Evolutionary conservation across 2,888 invertebrate genomes (phyloP).

Genomic region (Drosophila leonis): DNA sequence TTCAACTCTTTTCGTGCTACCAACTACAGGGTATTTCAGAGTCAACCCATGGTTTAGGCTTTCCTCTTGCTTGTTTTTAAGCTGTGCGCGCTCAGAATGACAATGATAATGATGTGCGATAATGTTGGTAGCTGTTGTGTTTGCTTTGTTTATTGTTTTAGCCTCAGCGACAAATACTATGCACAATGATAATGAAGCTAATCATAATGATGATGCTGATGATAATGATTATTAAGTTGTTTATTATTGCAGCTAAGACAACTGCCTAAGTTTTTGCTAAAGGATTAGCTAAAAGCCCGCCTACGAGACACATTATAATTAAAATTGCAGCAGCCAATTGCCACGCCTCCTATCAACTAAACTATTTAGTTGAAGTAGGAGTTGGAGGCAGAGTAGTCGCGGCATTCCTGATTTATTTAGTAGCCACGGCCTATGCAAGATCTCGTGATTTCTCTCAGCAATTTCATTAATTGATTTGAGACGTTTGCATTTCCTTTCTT

Average conservation of each 20-base stretch:
- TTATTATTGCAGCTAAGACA: slow-evolving; percentile 44
- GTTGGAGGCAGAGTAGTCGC: no score
- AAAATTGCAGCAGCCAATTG: slow-evolving; percentile 53
- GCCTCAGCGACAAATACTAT: slow-evolving; percentile 38
- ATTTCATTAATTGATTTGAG: slow-evolving; percentile 68
- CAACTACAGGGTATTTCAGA: slow-evolving; percentile 21
- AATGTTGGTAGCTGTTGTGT: slow-evolving; percentile 69
- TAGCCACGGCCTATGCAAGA: slow-evolving; percentile 35
- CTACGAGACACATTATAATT: slow-evolving; percentile 38
- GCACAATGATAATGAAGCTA: slow-evolving; percentile 29
- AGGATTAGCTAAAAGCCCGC: slow-evolving; percentile 53
- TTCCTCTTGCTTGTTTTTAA: slow-evolving; percentile 42
- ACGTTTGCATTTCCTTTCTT: slow-evolving; percentile 36
- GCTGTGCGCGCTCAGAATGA: slow-evolving; percentile 68
- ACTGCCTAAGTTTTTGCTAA: slow-evolving; percentile 48
- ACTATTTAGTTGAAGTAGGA: slow-evolving; percentile 18
- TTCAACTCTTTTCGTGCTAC: fast-evolving
- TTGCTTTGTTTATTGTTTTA: slow-evolving; percentile 66
- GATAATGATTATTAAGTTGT: slow-evolving; percentile 26
- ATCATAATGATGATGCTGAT: slow-evolving; percentile 20
- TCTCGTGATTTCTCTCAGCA: slow-evolving; percentile 31
- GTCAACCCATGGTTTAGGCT: not conserved
- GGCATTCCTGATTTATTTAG: slow-evolving; percentile 61
- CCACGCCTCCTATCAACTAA: slow-evolving; percentile 30
- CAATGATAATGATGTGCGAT: slow-evolving; percentile 80